phyloP scores from a whole-genome alignment of 1,140 invertebrate species.

The Drosophila navojoa region DNA sequence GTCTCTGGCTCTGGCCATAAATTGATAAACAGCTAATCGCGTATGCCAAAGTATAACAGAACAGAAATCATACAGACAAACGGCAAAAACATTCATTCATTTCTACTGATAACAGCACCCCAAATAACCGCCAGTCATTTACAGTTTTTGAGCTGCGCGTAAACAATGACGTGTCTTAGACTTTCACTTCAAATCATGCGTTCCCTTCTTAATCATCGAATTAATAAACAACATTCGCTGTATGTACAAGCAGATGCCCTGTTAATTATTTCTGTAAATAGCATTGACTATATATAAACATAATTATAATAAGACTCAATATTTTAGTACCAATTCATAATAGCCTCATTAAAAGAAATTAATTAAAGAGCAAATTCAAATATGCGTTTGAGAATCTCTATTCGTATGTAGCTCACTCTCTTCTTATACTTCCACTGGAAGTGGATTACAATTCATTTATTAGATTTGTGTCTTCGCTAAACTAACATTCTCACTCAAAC shows the following conservation, averaged over 20 bases:
- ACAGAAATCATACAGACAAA: slow-evolving; percentile 1
- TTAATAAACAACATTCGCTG: not conserved
- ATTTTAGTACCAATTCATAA: too few species aligned
- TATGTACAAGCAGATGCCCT: not conserved
- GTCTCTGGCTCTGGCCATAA: slow-evolving; percentile 52
- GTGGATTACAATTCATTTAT: too few species aligned
- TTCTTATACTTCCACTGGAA: too few species aligned
- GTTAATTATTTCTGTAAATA: not conserved
- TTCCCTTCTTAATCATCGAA: slow-evolving; percentile 29
- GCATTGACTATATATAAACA: too few species aligned
- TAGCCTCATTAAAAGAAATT: too few species aligned
- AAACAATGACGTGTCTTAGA: slow-evolving; percentile 73
- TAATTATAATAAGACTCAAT: too few species aligned
- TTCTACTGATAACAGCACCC: slow-evolving; percentile 53
- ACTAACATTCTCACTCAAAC: too few species aligned
- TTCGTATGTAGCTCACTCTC: too few species aligned
- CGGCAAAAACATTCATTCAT: slow-evolving; percentile 41
- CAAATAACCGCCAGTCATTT: not conserved
- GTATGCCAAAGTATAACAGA: slow-evolving; percentile 14
- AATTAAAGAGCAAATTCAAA: too few species aligned
- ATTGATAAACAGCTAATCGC: slow-evolving; percentile 68
- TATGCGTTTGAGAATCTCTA: too few species aligned
- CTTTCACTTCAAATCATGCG: slow-evolving; percentile 69
- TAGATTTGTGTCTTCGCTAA: too few species aligned
- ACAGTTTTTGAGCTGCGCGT: slow-evolving; percentile 18